These are phyloP conservation scores for Cynopterus brachyotis DNA, from an alignment of 2,113 vertebrate species.

Conservation along the genomic window DNA sequence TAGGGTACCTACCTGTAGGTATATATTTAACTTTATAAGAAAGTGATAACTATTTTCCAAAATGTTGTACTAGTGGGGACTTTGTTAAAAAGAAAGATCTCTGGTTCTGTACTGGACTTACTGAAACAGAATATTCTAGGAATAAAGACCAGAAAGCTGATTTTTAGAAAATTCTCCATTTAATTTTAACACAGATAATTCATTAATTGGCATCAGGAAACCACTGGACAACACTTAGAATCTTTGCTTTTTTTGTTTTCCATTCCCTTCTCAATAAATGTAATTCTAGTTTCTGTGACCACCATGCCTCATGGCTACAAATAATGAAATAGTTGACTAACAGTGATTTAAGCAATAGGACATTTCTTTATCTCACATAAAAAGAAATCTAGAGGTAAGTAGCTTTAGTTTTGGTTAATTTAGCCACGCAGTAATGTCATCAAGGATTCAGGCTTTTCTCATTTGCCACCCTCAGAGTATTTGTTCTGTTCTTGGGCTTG, in stretches of 20 bases:
- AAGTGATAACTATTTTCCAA: constrained; percentile 49
- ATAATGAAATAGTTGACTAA: neutral
- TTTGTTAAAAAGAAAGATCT: constrained; percentile 11
- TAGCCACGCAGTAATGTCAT: neutral
- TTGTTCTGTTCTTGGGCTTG: neutral
- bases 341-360: constrained; percentile 19
- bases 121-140: constrained; percentile 1
- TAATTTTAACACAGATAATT: constrained; percentile 41
- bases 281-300: neutral
- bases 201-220: neutral
- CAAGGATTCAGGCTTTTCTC: neutral
- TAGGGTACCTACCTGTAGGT: neutral
- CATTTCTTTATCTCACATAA: constrained; percentile 20
- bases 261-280: neutral
- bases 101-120: neutral
- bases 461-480: neutral
- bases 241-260: constrained; percentile 43
- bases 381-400: neutral
- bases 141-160: neutral
- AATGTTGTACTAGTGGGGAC: neutral
- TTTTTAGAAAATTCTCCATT: neutral
- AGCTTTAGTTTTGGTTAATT: neutral
- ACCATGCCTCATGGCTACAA: neutral
- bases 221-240: neutral
- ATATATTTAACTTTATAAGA: constrained; percentile 24